Conservation (phyloP, 2,888 invertebrate species). For the Acanthosoma haemorrhoidale region DNA sequence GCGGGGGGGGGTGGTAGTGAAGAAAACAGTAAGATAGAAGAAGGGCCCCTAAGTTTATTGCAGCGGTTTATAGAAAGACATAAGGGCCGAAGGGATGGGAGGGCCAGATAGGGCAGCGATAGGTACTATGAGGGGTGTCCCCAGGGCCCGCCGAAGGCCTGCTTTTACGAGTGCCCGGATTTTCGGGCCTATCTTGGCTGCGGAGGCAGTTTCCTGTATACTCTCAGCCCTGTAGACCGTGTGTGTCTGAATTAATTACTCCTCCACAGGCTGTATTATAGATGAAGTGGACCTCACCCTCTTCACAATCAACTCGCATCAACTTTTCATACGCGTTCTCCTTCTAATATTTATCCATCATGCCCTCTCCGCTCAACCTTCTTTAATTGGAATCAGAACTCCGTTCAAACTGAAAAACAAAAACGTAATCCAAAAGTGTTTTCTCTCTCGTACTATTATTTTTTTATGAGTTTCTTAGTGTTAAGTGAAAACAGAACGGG, state of each 20-base stretch:
- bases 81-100: background rate
- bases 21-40: background rate
- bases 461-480: too few species aligned
- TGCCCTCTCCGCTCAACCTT: too few species aligned
- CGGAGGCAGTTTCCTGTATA: background rate
- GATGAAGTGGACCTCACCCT: background rate
- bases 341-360: too few species aligned
- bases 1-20: background rate
- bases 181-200: background rate
- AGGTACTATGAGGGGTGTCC: background rate
- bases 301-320: too few species aligned
- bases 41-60: background rate
- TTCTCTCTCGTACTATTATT: too few species aligned
- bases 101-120: background rate
- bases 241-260: background rate
- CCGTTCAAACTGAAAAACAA: too few species aligned
- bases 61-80: background rate
- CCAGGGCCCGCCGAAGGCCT: background rate
- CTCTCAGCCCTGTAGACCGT: too few species aligned
- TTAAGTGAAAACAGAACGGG: too few species aligned
- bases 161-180: background rate
- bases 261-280: background rate
- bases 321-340: too few species aligned
- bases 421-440: too few species aligned
- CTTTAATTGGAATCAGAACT: too few species aligned